Evolutionary conservation across 2,113 vertebrate genomes (phyloP), one percentile per base, ranked within the genome.

Genomic region (Furnarius figulus): DNA sequence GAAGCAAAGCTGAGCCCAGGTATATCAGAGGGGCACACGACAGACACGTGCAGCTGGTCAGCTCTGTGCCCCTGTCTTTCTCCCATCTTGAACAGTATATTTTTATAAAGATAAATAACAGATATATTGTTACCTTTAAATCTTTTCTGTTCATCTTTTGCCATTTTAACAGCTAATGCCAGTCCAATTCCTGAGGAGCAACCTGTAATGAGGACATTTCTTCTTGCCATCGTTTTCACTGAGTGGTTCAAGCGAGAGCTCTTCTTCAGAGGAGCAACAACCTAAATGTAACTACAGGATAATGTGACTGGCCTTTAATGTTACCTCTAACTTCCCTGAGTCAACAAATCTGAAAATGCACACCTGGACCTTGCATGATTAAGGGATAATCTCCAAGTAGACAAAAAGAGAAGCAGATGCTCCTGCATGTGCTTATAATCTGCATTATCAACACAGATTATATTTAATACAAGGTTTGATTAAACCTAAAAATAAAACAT

Each of bases 101-200:
- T 67, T 88, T 40, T 22, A 40, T 18, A 53, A 74, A 65, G 33
- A 47, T 59, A 94, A 88, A 53, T 27, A 81, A 72, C 30, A 89
- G 56, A 30, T 19, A 42, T 20, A 78, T 97, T 50, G 47, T 99
- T 98, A 99, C 98, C 98, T 98, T 98, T 98, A 87, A 99, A 99
- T 91, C 98, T 98, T 96, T 98, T 98, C 97, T 99, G 98, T 59
- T 99, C 98, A 92, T 99, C 98, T 84, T 97, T 98, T 39, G 98
- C 98, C 58, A 99, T 97, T 96, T 97, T 98, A 66, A 91, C 93
- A 79, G 98, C 99, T 96, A 99, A 96, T 24, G 98, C 97, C n/a
- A 99, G 93, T 70, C 99, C 99, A 67, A 99, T 99, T 70, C 99
- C 99, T 20, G 98, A 99, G 63, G 98, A 99, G 84, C 98, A 99